Conservation (phyloP, 2,113 vertebrate genomes). For the Chinchilla lanigera region DNA sequence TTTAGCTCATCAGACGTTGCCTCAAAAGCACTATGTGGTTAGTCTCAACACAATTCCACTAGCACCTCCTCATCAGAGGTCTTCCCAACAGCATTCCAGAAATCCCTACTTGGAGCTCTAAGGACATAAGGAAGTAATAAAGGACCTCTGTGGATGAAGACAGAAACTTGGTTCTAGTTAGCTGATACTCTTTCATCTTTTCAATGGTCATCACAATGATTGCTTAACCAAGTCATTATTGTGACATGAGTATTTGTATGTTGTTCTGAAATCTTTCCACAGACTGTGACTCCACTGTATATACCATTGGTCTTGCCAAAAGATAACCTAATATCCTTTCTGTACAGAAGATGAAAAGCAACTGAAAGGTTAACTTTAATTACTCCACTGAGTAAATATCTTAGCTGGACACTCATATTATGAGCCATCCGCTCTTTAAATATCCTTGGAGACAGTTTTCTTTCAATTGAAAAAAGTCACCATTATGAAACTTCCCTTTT, state of each 20-base stretch:
- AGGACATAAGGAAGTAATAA: conserved; percentile 63
- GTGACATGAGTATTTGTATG: background rate
- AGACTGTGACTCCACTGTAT: background rate
- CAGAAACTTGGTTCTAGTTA: conserved; percentile 64
- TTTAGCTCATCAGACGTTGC: background rate
- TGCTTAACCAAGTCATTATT: conserved; percentile 25
- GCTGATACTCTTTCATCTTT: conserved; percentile 58
- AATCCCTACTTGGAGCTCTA: conserved; percentile 4
- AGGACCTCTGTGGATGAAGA: background rate
- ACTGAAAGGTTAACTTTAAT: conserved; percentile 6
- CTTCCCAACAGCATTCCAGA: conserved; percentile 37
- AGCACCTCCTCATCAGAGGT: background rate
- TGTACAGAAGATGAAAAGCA: background rate
- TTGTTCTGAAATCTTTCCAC: conserved; percentile 37
- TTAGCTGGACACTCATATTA: background rate
- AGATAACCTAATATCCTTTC: conserved; percentile 10
- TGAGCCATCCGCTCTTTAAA: conserved; percentile 48
- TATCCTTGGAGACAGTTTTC: conserved; percentile 43
- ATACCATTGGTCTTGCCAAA: background rate
- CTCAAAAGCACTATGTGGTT: background rate
- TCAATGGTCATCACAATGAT: conserved; percentile 16
- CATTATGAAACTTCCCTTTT: conserved; percentile 53
- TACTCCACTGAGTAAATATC: background rate
- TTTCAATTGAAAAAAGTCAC: conserved; percentile 64
- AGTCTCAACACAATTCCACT: background rate